A percentile compares a stretch with the other conserved stretches of the same genome.
Evolutionary conservation across 2,888 invertebrate genomes (phyloP).

Genomic region (Noctuana brunneofusca): DNA sequence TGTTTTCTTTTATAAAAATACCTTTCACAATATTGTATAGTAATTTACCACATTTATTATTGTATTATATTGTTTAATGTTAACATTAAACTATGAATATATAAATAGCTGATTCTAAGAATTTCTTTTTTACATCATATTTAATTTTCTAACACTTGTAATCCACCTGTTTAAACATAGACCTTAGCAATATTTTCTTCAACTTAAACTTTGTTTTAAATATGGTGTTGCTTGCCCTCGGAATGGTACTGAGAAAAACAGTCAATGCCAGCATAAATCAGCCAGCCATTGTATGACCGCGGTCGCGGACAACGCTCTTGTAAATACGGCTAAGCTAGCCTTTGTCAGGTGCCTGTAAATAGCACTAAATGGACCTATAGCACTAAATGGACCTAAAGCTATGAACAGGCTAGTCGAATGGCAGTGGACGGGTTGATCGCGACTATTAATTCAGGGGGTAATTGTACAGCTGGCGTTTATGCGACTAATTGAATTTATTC

Average conservation of each 20-base stretch:
- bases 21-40: no score
- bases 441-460: constrained; percentile 54
- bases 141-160: background rate
- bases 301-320: constrained; percentile 54
- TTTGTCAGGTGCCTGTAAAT: constrained; percentile 58
- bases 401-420: constrained; percentile 37
- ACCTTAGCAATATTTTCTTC: no score
- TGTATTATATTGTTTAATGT: no score
- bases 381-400: constrained; percentile 35
- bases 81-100: no score
- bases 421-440: constrained; percentile 47
- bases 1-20: no score
- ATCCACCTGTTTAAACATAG: no score
- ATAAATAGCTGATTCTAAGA: no score
- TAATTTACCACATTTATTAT: no score
- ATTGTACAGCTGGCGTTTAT: constrained; percentile 36
- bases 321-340: constrained; percentile 53
- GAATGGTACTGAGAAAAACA: constrained; percentile 62
- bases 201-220: background rate
- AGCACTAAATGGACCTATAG: constrained; percentile 38
- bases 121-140: no score
- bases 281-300: constrained; percentile 51
- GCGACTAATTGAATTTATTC: constrained; percentile 26
- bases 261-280: constrained; percentile 64
- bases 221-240: constrained; percentile 41